phyloP scores from a whole-genome alignment of 2,888 invertebrate species.

The Nephrotoma guestfalica region DNA sequence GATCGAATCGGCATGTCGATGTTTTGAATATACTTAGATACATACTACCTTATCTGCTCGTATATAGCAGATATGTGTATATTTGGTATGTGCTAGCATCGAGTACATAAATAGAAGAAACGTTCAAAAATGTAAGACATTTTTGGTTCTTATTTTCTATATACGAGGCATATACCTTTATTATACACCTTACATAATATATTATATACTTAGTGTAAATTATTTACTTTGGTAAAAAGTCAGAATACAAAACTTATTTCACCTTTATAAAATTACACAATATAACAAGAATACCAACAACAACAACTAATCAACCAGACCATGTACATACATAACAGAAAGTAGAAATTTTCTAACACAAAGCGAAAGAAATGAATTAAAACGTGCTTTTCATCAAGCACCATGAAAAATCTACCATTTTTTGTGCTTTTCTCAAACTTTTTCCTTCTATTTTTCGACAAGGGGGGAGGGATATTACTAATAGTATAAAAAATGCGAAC shows the following conservation, averaged over 20 bases:
- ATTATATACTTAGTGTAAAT: neutral
- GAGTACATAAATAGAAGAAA: neutral
- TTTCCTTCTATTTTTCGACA: neutral
- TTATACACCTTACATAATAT: no score
- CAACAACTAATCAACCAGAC: neutral
- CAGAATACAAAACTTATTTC: neutral
- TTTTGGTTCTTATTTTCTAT: neutral
- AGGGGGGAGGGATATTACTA: neutral
- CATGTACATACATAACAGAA: neutral
- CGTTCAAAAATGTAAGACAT: neutral
- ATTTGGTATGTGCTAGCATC: no score
- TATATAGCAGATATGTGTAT: neutral
- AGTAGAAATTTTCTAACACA: neutral
- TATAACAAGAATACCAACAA: neutral
- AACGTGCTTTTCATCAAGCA: neutral
- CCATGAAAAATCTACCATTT: neutral
- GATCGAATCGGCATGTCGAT: neutral
- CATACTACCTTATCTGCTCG: neutral
- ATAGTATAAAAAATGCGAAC: neutral
- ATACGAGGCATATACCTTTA: neutral
- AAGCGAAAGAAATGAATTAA: neutral
- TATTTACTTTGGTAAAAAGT: neutral
- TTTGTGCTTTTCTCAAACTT: neutral
- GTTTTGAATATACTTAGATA: neutral
- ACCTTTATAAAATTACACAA: neutral